A percentile compares a stretch with the other conserved stretches of the same genome.
Conservation (phyloP, 2,113 vertebrate species). For the Syngnathus scovelli region DNA sequence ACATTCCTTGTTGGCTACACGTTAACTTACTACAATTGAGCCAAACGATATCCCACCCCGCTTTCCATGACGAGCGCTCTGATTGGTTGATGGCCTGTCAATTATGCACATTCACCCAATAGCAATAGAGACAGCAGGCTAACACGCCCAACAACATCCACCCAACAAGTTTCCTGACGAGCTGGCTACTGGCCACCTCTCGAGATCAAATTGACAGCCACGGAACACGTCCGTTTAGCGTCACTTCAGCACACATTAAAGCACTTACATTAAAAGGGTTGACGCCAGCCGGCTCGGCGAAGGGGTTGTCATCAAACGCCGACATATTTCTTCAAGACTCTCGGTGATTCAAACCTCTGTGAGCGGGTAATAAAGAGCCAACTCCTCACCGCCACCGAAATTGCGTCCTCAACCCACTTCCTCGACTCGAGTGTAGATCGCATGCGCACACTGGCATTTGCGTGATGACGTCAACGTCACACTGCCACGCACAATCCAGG, state of each 20-base stretch:
- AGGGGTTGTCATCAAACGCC: slow-evolving; percentile 80
- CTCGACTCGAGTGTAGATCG: slow-evolving; percentile 35
- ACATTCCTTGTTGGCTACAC: slow-evolving; percentile 25
- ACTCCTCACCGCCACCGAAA: slow-evolving; percentile 13
- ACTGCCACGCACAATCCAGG: neutral
- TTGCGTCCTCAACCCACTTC: slow-evolving; percentile 50
- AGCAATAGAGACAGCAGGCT: neutral
- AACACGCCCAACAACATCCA: slow-evolving; percentile 24
- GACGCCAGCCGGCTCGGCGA: slow-evolving; percentile 76
- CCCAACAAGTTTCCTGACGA: slow-evolving; percentile 51
- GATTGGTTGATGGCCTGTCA: slow-evolving; percentile 29
- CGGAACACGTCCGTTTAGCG: neutral
- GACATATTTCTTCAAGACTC: slow-evolving; percentile 71
- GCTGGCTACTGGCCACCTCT: slow-evolving; percentile 18
- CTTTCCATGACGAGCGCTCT: neutral
- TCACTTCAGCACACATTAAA: neutral
- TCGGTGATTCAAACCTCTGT: slow-evolving; percentile 9
- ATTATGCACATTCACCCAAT: slow-evolving; percentile 27
- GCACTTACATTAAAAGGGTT: slow-evolving; percentile 86
- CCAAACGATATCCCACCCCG: slow-evolving; percentile 3
- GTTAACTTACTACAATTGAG: slow-evolving; percentile 54
- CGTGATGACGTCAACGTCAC: slow-evolving; percentile 2
- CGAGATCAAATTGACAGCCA: slow-evolving; percentile 28
- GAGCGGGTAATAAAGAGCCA: slow-evolving; percentile 31
- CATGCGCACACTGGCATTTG: slow-evolving; percentile 37